These are phyloP conservation scores for Archivesica marissinica DNA, from an alignment of 1,140 invertebrate genomes.

Conservation along the genomic window DNA sequence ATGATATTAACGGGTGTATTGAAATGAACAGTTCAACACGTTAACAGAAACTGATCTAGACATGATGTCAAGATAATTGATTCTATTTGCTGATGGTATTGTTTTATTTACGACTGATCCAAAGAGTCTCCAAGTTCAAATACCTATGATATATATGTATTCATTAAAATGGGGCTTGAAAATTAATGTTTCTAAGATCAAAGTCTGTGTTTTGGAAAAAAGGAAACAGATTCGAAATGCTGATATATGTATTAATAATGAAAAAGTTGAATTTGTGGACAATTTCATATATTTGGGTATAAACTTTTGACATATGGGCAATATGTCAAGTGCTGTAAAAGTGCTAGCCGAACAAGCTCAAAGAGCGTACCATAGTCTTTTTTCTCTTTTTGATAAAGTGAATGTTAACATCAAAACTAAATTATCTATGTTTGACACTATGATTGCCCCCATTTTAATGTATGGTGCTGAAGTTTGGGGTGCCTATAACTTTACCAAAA, in stretches of 20 bases:
- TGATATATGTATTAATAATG: not conserved
- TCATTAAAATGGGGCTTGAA: conserved; percentile 28
- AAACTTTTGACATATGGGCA: not conserved
- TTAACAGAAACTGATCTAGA: not conserved
- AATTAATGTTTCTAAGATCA: conserved; percentile 29
- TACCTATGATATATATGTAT: conserved; percentile 5
- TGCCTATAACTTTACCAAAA: not conserved
- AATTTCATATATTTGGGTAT: not conserved
- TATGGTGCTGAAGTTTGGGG: not conserved
- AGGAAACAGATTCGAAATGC: not conserved
- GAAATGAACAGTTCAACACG: not conserved
- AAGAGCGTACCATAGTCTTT: not conserved
- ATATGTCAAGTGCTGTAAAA: not conserved
- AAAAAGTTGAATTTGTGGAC: conserved; percentile 1
- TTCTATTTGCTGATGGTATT: conserved; percentile 48
- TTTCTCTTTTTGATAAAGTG: not conserved
- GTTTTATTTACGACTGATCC: conserved; percentile 32
- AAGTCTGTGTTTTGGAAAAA: conserved; percentile 29
- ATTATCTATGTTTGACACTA: not conserved
- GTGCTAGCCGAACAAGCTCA: not conserved
- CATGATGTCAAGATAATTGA: conserved; percentile 10
- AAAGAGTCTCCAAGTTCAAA: not conserved
- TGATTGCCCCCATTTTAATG: not conserved
- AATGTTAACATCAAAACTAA: not conserved
- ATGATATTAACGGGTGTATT: conserved; percentile 46